A percentile compares a stretch with the other conserved stretches of the same genome.
Evolutionary conservation across 1,140 invertebrate species (phyloP).

Genomic region (Batillaria attramentaria): DNA sequence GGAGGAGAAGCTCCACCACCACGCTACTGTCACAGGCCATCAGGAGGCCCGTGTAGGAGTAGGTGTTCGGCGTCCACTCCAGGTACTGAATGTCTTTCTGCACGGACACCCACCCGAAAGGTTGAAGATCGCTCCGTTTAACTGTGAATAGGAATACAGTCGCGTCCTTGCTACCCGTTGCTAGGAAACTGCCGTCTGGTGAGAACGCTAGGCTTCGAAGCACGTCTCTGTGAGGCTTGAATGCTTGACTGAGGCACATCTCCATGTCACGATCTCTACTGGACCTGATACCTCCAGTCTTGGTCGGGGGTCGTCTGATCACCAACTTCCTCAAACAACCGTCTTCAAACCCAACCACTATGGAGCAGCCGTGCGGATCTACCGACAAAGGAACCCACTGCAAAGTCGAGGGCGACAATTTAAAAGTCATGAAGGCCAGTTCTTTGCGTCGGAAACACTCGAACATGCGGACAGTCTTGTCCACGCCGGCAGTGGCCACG

Average conservation of each 20-base stretch:
- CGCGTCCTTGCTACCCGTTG: not conserved
- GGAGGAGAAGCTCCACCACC: not conserved
- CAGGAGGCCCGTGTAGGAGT: not conserved
- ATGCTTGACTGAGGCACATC: not conserved
- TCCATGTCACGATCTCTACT: not conserved
- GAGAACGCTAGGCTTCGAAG: not conserved
- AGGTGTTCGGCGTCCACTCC: conserved; percentile 1
- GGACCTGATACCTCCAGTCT: too few relatives aligned
- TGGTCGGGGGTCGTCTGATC: not conserved
- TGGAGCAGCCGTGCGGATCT: not conserved
- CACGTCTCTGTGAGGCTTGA: not conserved
- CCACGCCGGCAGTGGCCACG: conserved; percentile 33
- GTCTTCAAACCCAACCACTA: conserved; percentile 11
- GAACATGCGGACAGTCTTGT: conserved; percentile 31
- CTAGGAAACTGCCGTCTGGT: not conserved
- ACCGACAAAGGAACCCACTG: not conserved
- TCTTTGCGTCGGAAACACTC: conserved; percentile 26
- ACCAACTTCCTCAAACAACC: conserved; percentile 8
- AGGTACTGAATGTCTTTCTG: not conserved
- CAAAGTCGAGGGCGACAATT: not conserved
- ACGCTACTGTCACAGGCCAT: not conserved
- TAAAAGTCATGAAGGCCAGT: conserved; percentile 20
- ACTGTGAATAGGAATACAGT: conserved; percentile 8
- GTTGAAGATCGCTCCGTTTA: not conserved
- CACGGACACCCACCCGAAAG: conserved; percentile 12